Percentiles rank a stretch among this genome's conserved stretches.
These are phyloP conservation scores for Bubalus kerabau DNA, from an alignment of 2,113 vertebrate species.

Conservation along the genomic window DNA sequence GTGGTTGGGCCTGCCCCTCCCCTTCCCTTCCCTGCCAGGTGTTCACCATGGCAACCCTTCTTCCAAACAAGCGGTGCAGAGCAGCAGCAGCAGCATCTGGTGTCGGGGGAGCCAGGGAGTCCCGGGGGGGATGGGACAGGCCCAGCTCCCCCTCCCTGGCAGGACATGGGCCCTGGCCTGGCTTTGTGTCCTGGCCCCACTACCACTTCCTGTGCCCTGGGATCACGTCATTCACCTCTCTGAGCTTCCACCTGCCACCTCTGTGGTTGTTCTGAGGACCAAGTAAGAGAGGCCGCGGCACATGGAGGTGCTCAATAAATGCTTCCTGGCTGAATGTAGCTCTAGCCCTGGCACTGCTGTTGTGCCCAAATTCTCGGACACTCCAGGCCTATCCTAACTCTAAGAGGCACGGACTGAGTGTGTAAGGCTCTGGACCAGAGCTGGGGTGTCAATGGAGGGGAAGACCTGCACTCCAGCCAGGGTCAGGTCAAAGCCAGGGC, in stretches of 20 bases:
- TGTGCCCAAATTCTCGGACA: not conserved
- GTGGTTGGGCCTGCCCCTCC: not conserved
- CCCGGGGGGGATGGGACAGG: not conserved
- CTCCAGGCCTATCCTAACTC: not conserved
- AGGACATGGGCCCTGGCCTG: not conserved
- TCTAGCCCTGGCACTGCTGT: not conserved
- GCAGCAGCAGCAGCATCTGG: not conserved
- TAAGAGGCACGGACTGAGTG: not conserved
- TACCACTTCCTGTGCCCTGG: not conserved
- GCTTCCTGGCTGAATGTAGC: not conserved
- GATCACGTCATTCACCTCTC: not conserved
- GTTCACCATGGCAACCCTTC: constrained; percentile 69
- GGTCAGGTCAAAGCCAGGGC: not conserved
- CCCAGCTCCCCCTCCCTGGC: not conserved
- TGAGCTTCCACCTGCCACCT: not conserved
- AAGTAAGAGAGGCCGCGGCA: not conserved
- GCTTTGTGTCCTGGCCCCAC: not conserved
- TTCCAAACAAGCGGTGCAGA: constrained; percentile 27
- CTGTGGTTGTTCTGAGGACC: fast-evolving
- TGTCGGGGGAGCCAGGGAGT: not conserved
- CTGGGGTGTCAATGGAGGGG: not conserved
- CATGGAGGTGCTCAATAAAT: not conserved
- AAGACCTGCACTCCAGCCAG: not conserved
- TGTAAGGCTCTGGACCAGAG: not conserved
- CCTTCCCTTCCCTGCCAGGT: constrained; percentile 50